Percentiles rank a stretch among this genome's conserved stretches.
Evolutionary conservation across 2,113 vertebrate species (phyloP).

Genomic region (Podarcis muralis): DNA sequence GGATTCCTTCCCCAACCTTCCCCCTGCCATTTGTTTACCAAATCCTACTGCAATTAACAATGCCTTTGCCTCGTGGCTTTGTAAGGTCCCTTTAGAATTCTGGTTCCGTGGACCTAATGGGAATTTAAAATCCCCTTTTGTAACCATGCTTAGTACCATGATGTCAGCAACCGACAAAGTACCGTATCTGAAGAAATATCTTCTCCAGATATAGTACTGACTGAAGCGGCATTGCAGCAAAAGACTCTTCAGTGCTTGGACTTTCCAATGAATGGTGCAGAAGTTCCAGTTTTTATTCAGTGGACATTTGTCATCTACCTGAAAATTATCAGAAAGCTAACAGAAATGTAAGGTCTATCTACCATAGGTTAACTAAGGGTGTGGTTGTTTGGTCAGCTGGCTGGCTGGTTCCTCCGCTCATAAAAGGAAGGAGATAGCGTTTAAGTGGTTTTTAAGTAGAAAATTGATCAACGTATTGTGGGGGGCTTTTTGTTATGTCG

Average conservation of each 20-base stretch:
- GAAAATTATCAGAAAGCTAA: background rate
- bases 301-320: no score
- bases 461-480: background rate
- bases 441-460: background rate
- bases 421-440: background rate
- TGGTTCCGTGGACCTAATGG: background rate
- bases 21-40: background rate
- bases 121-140: background rate
- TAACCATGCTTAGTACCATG: background rate
- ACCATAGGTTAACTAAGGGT: background rate
- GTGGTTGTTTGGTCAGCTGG: no score
- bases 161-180: background rate
- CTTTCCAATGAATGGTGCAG: background rate
- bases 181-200: background rate
- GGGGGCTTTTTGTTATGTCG: background rate
- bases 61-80: background rate
- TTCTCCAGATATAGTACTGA: background rate
- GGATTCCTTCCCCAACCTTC: no score
- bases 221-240: background rate
- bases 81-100: background rate
- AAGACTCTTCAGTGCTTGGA: background rate
- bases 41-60: background rate
- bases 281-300: background rate
- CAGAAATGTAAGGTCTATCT: background rate
- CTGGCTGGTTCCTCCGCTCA: background rate